Evolutionary conservation across 2,888 invertebrate genomes (phyloP).

Genomic region (Gerosis bhagava): DNA sequence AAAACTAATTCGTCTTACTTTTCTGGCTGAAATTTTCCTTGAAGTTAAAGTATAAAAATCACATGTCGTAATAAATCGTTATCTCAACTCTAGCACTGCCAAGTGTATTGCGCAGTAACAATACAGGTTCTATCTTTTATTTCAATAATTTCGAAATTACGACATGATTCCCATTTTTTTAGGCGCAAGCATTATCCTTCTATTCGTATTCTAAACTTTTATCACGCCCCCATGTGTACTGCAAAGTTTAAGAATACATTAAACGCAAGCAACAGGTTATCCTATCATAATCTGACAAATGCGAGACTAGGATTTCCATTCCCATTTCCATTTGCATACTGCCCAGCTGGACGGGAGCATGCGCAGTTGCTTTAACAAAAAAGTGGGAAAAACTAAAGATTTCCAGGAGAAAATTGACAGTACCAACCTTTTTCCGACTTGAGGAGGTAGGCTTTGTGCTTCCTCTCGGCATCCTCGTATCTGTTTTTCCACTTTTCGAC

Average conservation of each 20-base stretch:
- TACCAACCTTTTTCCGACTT: conserved; percentile 88
- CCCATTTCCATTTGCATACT: conserved; percentile 68
- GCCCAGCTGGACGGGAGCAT: conserved; percentile 55
- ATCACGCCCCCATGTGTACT: conserved; percentile 45
- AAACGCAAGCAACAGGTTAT: conserved; percentile 76
- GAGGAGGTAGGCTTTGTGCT: conserved; percentile 84
- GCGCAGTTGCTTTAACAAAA: conserved; percentile 53
- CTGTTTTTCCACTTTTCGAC: conserved; percentile 86
- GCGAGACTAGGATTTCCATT: conserved; percentile 70
- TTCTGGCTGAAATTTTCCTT: neutral
- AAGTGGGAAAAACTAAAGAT: conserved; percentile 43
- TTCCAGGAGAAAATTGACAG: conserved; percentile 38
- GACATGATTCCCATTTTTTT: too few species aligned
- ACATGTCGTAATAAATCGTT: conserved; percentile 1
- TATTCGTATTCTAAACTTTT: conserved; percentile 24
- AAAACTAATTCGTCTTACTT: neutral
- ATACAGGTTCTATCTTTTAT: conserved; percentile 18
- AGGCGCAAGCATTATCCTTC: too few species aligned
- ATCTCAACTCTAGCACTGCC: neutral
- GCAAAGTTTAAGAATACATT: conserved; percentile 60
- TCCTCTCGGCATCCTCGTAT: conserved; percentile 87
- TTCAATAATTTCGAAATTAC: too few species aligned
- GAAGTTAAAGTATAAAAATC: neutral
- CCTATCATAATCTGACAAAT: conserved; percentile 71
- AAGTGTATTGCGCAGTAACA: conserved; percentile 4